These are phyloP conservation scores for Ashinkailepas kermadecensis DNA, from an alignment of 2,888 invertebrate genomes.

Conservation along the genomic window DNA sequence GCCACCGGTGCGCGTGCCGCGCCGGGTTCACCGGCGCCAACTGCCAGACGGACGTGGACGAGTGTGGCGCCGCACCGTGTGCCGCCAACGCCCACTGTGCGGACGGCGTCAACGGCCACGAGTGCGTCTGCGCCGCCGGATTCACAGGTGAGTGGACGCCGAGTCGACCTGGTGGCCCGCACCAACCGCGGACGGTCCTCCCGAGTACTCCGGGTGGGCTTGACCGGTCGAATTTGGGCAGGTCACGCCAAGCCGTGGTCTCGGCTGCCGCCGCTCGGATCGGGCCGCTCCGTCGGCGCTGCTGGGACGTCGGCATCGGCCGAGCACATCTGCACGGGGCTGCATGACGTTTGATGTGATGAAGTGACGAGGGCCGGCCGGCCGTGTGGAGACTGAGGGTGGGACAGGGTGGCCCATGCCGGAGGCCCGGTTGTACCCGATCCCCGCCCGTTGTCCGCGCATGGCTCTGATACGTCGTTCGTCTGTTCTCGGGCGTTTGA, in stretches of 20 bases:
- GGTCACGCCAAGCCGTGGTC: background rate
- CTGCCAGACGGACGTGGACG: slow-evolving; percentile 38
- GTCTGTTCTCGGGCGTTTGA: no score
- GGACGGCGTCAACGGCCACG: slow-evolving; percentile 28
- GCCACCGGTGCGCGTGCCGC: slow-evolving; percentile 33
- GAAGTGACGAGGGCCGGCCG: no score
- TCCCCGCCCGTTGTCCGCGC: no score
- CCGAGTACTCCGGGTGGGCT: no score
- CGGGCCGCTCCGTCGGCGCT: background rate
- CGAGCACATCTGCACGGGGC: no score
- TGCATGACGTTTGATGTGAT: no score
- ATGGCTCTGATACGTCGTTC: no score
- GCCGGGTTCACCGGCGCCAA: slow-evolving; percentile 56
- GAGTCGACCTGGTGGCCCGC: no score
- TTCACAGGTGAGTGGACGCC: slow-evolving; percentile 41
- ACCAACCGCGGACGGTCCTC: no score
- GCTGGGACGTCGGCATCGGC: background rate
- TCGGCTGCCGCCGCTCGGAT: background rate
- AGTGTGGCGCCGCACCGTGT: slow-evolving; percentile 51
- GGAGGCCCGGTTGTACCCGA: no score
- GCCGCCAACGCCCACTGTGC: slow-evolving; percentile 50
- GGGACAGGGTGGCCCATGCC: no score
- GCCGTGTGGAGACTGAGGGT: no score
- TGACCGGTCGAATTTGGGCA: background rate
- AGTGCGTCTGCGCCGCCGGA: slow-evolving; percentile 40